A percentile compares a stretch with the other conserved stretches of the same genome.
Evolutionary conservation across 35 echinoderm and acorn worm species (phyloP).

Genomic region (Lytechinus variegatus): DNA sequence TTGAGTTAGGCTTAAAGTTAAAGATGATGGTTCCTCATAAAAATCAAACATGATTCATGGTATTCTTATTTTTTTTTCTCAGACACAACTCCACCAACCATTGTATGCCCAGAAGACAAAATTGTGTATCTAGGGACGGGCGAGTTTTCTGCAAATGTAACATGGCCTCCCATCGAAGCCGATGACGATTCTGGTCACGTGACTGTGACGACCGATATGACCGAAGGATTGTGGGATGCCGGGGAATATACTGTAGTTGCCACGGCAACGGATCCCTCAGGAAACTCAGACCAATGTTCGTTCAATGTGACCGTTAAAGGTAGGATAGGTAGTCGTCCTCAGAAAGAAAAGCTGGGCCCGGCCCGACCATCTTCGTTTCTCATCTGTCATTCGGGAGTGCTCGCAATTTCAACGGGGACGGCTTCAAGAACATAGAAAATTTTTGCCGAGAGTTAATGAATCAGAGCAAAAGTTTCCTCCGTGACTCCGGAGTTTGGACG

Average conservation of each 20-base stretch:
- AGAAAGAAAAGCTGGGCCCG: neutral
- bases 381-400: too few relatives aligned
- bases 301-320: constrained; percentile 1
- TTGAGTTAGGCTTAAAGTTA: too few relatives aligned
- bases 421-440: too few relatives aligned
- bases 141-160: neutral
- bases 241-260: constrained; percentile 21
- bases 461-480: too few relatives aligned
- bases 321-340: neutral
- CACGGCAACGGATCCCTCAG: neutral
- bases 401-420: too few relatives aligned
- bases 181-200: neutral
- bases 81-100: neutral
- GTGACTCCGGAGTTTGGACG: too few relatives aligned
- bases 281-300: neutral
- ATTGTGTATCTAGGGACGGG: neutral
- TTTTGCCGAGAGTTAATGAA: too few relatives aligned
- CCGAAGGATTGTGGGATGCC: neutral
- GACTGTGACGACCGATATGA: constrained; percentile 3
- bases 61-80: too few relatives aligned
- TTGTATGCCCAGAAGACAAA: neutral
- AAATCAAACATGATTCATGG: too few relatives aligned
- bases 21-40: too few relatives aligned
- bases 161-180: neutral
- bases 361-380: too few relatives aligned